Evolutionary conservation across 2,888 invertebrate genomes (phyloP).

Genomic region (Parascotia fuliginaria): DNA sequence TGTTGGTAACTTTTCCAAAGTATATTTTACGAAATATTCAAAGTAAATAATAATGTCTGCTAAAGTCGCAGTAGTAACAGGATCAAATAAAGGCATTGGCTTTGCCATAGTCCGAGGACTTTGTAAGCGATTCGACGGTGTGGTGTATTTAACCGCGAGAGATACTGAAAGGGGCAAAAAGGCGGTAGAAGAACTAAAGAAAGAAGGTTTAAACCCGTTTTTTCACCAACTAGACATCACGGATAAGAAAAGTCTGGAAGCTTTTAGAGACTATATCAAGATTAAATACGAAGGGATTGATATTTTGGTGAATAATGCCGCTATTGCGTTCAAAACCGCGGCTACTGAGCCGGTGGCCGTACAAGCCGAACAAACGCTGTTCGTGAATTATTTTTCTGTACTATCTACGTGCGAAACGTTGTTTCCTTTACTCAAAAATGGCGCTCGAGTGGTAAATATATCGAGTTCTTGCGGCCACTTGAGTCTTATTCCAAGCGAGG

Average conservation of each 20-base stretch:
- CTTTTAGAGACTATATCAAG: constrained; percentile 86
- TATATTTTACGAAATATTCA: too few relatives aligned
- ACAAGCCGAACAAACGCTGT: constrained; percentile 90
- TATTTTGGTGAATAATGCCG: constrained; percentile 91
- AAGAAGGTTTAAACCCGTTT: constrained; percentile 81
- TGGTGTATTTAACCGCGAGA: constrained; percentile 89
- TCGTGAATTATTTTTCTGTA: constrained; percentile 89
- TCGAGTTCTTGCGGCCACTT: constrained; percentile 89
- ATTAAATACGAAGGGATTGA: constrained; percentile 89
- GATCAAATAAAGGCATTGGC: constrained; percentile 90
- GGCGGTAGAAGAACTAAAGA: constrained; percentile 86
- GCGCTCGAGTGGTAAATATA: constrained; percentile 91
- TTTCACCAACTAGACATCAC: constrained; percentile 90
- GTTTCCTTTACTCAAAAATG: constrained; percentile 89
- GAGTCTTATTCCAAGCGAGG: constrained; percentile 81
- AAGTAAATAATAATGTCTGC: background rate
- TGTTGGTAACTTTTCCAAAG: background rate
- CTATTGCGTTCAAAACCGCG: constrained; percentile 87
- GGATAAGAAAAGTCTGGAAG: constrained; percentile 84
- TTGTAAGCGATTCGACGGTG: constrained; percentile 88
- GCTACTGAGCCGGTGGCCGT: constrained; percentile 87
- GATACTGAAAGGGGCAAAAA: constrained; percentile 84
- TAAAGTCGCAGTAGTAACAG: constrained; percentile 86
- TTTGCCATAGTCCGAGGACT: constrained; percentile 89
- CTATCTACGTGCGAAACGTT: constrained; percentile 88